phyloP scores from a whole-genome alignment of 2,888 invertebrate genomes.

The Andrena praecox region DNA sequence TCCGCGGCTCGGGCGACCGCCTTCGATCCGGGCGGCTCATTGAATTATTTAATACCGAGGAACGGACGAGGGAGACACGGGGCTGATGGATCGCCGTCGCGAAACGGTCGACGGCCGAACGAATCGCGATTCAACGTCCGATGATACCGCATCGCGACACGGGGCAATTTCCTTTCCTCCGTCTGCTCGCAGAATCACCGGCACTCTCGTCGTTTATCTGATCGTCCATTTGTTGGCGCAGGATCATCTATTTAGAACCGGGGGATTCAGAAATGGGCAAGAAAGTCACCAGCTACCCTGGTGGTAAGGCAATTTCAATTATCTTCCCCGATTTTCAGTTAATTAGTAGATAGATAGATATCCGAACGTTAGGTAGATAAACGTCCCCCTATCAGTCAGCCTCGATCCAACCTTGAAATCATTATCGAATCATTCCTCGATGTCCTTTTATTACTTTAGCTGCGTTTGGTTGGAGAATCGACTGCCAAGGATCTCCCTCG shows the following conservation, averaged over 20 bases:
- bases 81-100: constrained; percentile 61
- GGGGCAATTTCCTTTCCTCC: constrained; percentile 4
- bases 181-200: too few relatives aligned
- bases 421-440: neutral
- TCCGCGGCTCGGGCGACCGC: neutral
- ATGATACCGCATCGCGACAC: constrained; percentile 33
- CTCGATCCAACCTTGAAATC: neutral
- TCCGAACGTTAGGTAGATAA: too few relatives aligned
- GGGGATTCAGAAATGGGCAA: too few relatives aligned
- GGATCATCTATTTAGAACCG: too few relatives aligned
- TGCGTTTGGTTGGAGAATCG: neutral
- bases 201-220: too few relatives aligned
- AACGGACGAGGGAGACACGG: constrained; percentile 40
- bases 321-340: too few relatives aligned
- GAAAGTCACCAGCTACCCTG: too few relatives aligned
- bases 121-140: constrained; percentile 57
- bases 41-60: constrained; percentile 76
- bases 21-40: constrained; percentile 70
- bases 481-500: neutral
- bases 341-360: too few relatives aligned
- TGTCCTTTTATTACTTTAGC: neutral
- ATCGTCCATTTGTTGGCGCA: too few relatives aligned
- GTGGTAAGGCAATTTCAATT: too few relatives aligned
- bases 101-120: constrained; percentile 37
- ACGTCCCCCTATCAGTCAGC: too few relatives aligned